Percentiles rank a stretch among this genome's conserved stretches.
These are phyloP conservation scores for Ischnura elegans DNA, from an alignment of 2,888 invertebrate genomes.

Conservation along the genomic window DNA sequence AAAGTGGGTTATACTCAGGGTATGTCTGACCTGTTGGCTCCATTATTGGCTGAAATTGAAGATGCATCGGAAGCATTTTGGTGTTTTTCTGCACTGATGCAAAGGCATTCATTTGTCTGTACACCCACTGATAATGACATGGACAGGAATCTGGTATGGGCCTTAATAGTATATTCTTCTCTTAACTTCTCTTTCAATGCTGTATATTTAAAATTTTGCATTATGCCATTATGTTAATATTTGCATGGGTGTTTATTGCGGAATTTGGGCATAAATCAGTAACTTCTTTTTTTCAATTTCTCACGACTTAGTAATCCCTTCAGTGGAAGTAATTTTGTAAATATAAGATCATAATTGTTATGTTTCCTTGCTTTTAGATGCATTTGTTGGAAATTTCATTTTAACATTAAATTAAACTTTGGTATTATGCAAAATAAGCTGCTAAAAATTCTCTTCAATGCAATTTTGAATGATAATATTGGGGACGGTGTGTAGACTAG, in stretches of 20 bases:
- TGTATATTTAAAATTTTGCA: background rate
- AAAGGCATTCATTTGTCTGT: constrained; percentile 95
- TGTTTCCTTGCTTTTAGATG: background rate
- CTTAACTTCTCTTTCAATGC: background rate
- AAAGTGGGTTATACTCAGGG: constrained; percentile 94
- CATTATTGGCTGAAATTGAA: constrained; percentile 94
- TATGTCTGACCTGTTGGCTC: constrained; percentile 97
- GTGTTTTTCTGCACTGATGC: constrained; percentile 98
- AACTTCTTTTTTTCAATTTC: background rate
- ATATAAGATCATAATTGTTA: background rate
- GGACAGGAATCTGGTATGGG: constrained; percentile 90
- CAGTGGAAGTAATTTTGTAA: background rate
- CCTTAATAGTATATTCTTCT: background rate
- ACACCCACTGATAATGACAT: constrained; percentile 97
- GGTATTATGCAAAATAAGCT: too few relatives aligned
- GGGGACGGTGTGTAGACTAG: too few relatives aligned
- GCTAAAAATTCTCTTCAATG: too few relatives aligned
- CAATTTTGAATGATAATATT: too few relatives aligned
- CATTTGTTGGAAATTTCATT: background rate
- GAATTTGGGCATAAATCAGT: too few relatives aligned
- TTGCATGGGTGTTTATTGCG: background rate
- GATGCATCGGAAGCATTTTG: constrained; percentile 98
- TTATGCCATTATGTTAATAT: background rate
- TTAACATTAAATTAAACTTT: too few relatives aligned
- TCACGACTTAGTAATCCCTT: background rate